Conservation (phyloP, 2,113 vertebrate species). For the Ascaphus truei region DNA sequence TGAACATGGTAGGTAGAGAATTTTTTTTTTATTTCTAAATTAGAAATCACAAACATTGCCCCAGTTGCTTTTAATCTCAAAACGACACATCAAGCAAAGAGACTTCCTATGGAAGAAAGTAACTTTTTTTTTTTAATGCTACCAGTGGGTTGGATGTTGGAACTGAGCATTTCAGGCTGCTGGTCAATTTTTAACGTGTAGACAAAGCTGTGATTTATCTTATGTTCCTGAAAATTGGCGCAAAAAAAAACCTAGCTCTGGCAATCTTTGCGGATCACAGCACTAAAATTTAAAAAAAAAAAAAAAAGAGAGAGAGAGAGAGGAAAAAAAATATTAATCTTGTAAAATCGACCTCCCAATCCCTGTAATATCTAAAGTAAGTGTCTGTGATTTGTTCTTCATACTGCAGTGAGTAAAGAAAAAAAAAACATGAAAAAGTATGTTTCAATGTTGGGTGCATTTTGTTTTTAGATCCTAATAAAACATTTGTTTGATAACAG, state of each 20-base stretch:
- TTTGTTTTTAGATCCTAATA: conserved; percentile 99
- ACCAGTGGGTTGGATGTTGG: conserved; percentile 72
- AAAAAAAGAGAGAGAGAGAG: conserved; percentile 72
- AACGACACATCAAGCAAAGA: conserved; percentile 71
- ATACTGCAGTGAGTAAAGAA: conserved; percentile 81
- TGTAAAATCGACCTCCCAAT: conserved; percentile 78
- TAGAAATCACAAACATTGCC: conserved; percentile 71
- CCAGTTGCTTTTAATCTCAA: conserved; percentile 74
- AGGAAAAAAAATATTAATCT: conserved; percentile 61
- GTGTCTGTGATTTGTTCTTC: conserved; percentile 96
- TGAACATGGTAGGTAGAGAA: conserved; percentile 85
- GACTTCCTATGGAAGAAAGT: conserved; percentile 99
- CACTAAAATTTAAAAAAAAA: conserved; percentile 10
- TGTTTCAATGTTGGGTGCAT: conserved; percentile 91
- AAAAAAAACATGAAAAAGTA: conserved; percentile 58
- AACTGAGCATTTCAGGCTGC: conserved; percentile 80
- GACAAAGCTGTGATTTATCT: conserved; percentile 74
- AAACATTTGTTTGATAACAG: conserved; percentile 97
- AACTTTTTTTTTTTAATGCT: conserved; percentile 83
- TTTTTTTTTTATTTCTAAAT: conserved; percentile 72
- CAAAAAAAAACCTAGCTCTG: conserved; percentile 44
- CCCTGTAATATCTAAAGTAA: conserved; percentile 92
- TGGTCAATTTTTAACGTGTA: conserved; percentile 85
- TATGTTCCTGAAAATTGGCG: conserved; percentile 63
- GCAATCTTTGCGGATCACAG: conserved; percentile 1